A percentile compares a stretch with the other conserved stretches of the same genome.
Conservation (phyloP, 2,888 invertebrate genomes). For the Amblyjoppa fuscipennis region DNA sequence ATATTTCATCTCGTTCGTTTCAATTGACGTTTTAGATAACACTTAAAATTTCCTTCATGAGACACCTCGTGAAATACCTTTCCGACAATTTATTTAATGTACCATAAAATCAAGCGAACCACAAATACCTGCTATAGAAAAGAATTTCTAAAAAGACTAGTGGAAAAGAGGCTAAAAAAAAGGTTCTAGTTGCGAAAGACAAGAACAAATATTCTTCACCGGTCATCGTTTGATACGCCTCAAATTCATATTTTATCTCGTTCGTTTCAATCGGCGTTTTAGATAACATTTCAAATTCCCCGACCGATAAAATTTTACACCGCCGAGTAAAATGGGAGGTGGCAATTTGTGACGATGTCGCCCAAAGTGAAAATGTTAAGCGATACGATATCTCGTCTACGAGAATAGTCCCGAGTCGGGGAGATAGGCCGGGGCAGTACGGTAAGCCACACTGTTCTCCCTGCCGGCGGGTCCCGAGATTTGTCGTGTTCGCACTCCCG, state of each 20-base stretch:
- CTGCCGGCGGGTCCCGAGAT: constrained; percentile 4
- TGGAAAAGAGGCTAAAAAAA: too few relatives aligned
- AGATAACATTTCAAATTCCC: background rate
- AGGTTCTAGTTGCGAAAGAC: too few relatives aligned
- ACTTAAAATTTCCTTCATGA: background rate
- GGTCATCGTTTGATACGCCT: too few relatives aligned
- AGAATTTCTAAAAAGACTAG: background rate
- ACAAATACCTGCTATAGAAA: background rate
- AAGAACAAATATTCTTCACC: background rate
- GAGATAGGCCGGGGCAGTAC: constrained; percentile 19
- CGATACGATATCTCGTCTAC: constrained; percentile 51
- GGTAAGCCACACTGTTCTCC: constrained; percentile 15
- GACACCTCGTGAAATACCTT: constrained; percentile 31
- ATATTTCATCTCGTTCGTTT: background rate
- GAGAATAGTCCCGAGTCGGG: constrained; percentile 24
- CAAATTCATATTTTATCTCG: background rate
- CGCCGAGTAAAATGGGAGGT: background rate
- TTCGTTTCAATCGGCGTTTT: background rate
- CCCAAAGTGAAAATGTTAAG: constrained; percentile 25
- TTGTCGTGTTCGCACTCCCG: constrained; percentile 25
- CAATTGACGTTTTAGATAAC: background rate
- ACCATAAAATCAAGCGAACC: background rate
- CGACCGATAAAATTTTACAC: background rate
- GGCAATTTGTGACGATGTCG: constrained; percentile 44
- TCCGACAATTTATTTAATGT: background rate